Evolutionary conservation across 2,797 vertebrate genomes (phyloP).

Genomic region (Clarias fuscus): DNA sequence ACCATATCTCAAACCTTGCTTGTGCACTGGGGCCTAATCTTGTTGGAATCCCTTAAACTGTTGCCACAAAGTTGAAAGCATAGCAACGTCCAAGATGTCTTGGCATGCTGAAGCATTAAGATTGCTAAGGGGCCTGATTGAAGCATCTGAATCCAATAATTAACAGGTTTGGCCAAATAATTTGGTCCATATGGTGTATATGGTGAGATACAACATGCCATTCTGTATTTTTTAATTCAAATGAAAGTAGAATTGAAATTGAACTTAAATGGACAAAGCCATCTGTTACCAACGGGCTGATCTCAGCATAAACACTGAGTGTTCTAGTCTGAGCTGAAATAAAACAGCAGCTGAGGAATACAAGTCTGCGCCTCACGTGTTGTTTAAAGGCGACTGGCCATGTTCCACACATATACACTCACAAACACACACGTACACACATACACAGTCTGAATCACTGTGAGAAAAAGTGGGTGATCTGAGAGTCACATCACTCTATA

Average conservation of each 20-base stretch:
- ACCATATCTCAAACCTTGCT: too few relatives aligned
- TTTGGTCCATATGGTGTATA: not conserved
- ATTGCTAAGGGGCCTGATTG: too few relatives aligned
- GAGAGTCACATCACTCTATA: conserved; percentile 4
- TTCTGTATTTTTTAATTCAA: not conserved
- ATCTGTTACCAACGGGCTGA: conserved; percentile 25
- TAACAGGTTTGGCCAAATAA: too few relatives aligned
- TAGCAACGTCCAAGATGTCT: too few relatives aligned
- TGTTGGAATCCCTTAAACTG: too few relatives aligned
- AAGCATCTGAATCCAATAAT: too few relatives aligned
- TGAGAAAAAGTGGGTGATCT: conserved; percentile 8
- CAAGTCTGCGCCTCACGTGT: conserved; percentile 49
- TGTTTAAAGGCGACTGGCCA: conserved; percentile 50
- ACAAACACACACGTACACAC: conserved; percentile 40
- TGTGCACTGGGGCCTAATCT: too few relatives aligned
- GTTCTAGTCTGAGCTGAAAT: conserved; percentile 43
- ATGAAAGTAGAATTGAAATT: not conserved
- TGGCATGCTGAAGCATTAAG: too few relatives aligned
- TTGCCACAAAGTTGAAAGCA: too few relatives aligned
- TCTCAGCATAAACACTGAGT: conserved; percentile 56
- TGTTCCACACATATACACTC: conserved; percentile 39
- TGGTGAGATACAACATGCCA: not conserved
- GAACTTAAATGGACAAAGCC: conserved; percentile 36
- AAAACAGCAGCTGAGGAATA: conserved; percentile 46
- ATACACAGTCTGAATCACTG: conserved; percentile 28